phyloP scores from a whole-genome alignment of 2,113 vertebrate species.

The Macroglossus sobrinus region DNA sequence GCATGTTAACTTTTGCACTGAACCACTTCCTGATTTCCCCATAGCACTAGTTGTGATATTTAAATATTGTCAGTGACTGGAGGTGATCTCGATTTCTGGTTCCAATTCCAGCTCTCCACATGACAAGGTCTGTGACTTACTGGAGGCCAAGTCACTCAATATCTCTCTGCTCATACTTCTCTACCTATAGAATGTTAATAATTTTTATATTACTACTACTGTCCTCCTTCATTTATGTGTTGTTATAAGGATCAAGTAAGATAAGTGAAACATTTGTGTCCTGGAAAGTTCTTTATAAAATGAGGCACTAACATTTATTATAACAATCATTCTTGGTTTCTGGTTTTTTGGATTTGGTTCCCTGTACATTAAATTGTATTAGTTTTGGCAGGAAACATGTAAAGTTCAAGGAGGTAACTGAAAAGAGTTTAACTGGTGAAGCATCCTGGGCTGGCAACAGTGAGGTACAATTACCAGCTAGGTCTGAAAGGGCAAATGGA shows the following conservation, averaged over 20 bases:
- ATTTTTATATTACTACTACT: background rate
- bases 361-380: background rate
- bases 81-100: background rate
- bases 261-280: background rate
- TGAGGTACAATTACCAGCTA: background rate
- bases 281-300: background rate
- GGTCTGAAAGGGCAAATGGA: background rate
- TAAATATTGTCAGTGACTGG: background rate
- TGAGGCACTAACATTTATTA: background rate
- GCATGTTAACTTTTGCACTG: rapidly evolving
- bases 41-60: background rate
- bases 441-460: background rate
- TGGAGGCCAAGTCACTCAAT: background rate
- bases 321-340: background rate
- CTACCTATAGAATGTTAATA: background rate
- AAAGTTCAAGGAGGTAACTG: background rate
- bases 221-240: background rate
- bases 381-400: background rate
- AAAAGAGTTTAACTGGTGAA: background rate
- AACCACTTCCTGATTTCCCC: background rate
- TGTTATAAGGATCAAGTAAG: background rate
- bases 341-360: background rate
- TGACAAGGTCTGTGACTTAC: background rate
- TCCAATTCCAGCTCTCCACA: background rate
- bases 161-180: background rate